phyloP scores from a whole-genome alignment of 2,113 vertebrate genomes.

The rabbit (Oryctolagus cuniculus) region DNA sequence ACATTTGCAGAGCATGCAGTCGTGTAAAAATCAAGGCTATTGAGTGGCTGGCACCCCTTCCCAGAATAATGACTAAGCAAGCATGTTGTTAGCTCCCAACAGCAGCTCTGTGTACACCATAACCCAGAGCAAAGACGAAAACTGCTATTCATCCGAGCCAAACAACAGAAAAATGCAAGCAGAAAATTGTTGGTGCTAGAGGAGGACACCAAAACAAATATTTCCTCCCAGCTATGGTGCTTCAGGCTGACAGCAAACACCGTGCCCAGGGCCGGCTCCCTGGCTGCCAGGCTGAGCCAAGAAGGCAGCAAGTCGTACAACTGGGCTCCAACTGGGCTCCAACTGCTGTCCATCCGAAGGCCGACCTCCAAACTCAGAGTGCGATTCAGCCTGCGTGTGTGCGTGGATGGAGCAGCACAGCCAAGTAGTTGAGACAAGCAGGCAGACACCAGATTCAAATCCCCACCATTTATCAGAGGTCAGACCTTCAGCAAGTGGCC shows the following conservation, averaged over 20 bases:
- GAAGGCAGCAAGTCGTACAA: background rate
- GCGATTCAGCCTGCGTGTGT: background rate
- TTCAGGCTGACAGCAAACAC: slow-evolving; percentile 40
- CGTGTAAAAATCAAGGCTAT: slow-evolving; percentile 74
- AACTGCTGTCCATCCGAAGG: background rate
- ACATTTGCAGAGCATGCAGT: slow-evolving; percentile 15
- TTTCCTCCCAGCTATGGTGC: slow-evolving; percentile 61
- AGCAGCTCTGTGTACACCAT: slow-evolving; percentile 77
- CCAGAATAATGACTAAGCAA: slow-evolving; percentile 81
- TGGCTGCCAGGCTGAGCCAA: background rate
- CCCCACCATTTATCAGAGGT: background rate
- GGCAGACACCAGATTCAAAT: background rate
- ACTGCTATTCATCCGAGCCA: slow-evolving; percentile 80
- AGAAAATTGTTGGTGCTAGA: slow-evolving; percentile 68
- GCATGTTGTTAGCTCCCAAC: slow-evolving; percentile 72
- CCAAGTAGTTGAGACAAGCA: background rate
- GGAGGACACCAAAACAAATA: slow-evolving; percentile 78
- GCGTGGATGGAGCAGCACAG: background rate
- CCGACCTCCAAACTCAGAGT: background rate
- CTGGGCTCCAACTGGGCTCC: accelerated
- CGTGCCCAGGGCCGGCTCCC: background rate
- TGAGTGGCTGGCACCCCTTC: slow-evolving; percentile 81
- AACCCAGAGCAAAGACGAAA: slow-evolving; percentile 80
- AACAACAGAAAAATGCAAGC: slow-evolving; percentile 77
- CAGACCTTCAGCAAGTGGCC: background rate